Evolutionary conservation across 2,113 vertebrate genomes (phyloP).

Genomic region (Nothobranchius furzeri): DNA sequence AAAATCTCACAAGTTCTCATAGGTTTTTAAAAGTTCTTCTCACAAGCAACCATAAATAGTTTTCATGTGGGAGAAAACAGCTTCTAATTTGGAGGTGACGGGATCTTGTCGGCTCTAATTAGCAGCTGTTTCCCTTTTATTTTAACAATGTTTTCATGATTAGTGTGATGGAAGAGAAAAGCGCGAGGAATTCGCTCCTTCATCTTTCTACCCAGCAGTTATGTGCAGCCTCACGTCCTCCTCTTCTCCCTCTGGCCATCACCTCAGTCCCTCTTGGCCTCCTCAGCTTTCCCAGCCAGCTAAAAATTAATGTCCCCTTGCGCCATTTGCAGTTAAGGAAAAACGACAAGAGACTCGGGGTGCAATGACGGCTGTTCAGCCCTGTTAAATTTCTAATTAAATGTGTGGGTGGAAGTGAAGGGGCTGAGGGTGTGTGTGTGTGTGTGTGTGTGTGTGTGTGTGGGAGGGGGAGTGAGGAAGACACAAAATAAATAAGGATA

Average conservation of each 20-base stretch:
- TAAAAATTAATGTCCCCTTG: slow-evolving; percentile 82
- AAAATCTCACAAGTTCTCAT: too few species aligned
- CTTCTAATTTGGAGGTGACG: slow-evolving; percentile 30
- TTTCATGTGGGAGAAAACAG: slow-evolving; percentile 29
- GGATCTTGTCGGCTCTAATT: slow-evolving; percentile 73
- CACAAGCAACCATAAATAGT: slow-evolving; percentile 6
- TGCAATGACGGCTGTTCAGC: slow-evolving; percentile 77
- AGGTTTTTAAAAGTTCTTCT: too few species aligned
- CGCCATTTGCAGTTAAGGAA: slow-evolving; percentile 83
- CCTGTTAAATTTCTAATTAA: slow-evolving; percentile 85
- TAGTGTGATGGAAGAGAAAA: slow-evolving; percentile 50
- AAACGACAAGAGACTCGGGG: slow-evolving; percentile 77
- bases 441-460: too few species aligned
- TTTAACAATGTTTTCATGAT: slow-evolving; percentile 74
- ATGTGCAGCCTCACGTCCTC: slow-evolving; percentile 35
- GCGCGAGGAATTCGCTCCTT: slow-evolving; percentile 29
- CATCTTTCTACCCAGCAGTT: slow-evolving; percentile 39
- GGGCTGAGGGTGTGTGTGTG: background rate
- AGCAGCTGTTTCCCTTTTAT: slow-evolving; percentile 73
- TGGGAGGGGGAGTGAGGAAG: background rate
- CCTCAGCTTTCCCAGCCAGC: slow-evolving; percentile 71
- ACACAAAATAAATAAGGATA: background rate
- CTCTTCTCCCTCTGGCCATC: slow-evolving; percentile 22
- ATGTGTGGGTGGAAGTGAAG: slow-evolving; percentile 44
- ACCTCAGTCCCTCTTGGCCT: slow-evolving; percentile 54